Evolutionary conservation across 2,113 vertebrate genomes (phyloP), one percentile per base, ranked within the genome.

Genomic region (Hydropotes inermis): DNA sequence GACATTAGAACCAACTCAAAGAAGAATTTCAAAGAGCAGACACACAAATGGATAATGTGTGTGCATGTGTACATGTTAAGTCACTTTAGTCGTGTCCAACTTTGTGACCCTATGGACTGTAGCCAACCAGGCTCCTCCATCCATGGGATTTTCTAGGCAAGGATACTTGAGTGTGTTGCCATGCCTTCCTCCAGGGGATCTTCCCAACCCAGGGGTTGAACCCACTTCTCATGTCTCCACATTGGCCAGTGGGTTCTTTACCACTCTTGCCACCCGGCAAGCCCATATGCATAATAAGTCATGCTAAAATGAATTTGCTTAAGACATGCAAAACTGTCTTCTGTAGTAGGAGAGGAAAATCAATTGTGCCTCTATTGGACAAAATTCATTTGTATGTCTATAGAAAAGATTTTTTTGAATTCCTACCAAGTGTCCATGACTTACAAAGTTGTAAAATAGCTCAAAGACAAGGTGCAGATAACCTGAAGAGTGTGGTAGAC

Each of bases 51-150:
- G n/a, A 27, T 19, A 67, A 50, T 3, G 36, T 43, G 3, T 0
- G 0, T 76, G 36, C 1, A 0, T 76, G 70, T 0, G 0, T 74
- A 36, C 1, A 0, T 76, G 11, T 27, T 43, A 25, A 25, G 70
- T 25, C 0, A 0, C 70, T 74, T 74, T 12, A 43, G 23, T 76
- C 1, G 1, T 43, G 70, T 76, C 36, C 36, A 13, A 43, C 36
- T 27, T 36, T 43, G 36, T 43, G 36, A 43, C 39, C 12, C 36
- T 16, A 14, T 76, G 36, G 70, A 76, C 23, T 43, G 6, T 27
- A 43, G 70, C 70, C 70, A 6, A 76, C 70, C 70, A 76, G 70
- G 70, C 12, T 43, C 36, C 23, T 76, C 70, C 43, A 6, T 23
- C 70, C 36, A 27, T 14, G 36, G 70, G 36, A 76, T 14, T 39